Evolutionary conservation across 2,888 invertebrate genomes (phyloP), one percentile per base, ranked within the genome.

Genomic region (Unio delphinus): DNA sequence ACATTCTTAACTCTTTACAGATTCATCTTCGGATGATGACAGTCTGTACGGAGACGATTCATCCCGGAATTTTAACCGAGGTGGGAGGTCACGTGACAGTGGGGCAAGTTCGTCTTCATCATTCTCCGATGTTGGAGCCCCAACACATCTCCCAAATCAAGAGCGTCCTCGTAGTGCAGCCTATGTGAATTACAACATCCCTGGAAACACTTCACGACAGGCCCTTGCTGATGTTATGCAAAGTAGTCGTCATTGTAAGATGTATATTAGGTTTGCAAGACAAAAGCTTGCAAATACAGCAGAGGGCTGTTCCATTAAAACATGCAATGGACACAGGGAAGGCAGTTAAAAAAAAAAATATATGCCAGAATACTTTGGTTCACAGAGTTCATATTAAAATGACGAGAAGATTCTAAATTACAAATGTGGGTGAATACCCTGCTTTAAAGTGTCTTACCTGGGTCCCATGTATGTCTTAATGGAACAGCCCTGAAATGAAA

Each of bases 191-290:
- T 85, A 87, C 67, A 85, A 80, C 77, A 84, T 87, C 60, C 86
- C 86, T 17, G 88, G 85, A 72, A 89, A 84, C 93, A 92, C 88
- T 92, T 94, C 88, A 92, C 93, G 72, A 93, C 93, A 86, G 66
- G 88, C 89, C 88, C 92, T 93, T 85, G 93, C 92, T 83, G 95
- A 93, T 88, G 93, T 93, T 68, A 92, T 93, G 92, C 93, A 93
- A 87, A 82, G 80, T 74, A 72, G 83, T 6, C 75, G 86, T 64
- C 86, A 86, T 79, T 86, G 87, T 87, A 74, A 85, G 83, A 45
- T 45, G 45, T 45, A 11, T 15, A 45, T 3, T 45, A 8, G 45
- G 11, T 45, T 45, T 45, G 45, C 45, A 45, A 3, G 45, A 45
- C 45, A 45, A 45, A 45, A 45, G 15, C 45, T 45, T 45, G 15